phyloP scores from a whole-genome alignment of 2,113 vertebrate genomes.

The Pandion haliaetus region DNA sequence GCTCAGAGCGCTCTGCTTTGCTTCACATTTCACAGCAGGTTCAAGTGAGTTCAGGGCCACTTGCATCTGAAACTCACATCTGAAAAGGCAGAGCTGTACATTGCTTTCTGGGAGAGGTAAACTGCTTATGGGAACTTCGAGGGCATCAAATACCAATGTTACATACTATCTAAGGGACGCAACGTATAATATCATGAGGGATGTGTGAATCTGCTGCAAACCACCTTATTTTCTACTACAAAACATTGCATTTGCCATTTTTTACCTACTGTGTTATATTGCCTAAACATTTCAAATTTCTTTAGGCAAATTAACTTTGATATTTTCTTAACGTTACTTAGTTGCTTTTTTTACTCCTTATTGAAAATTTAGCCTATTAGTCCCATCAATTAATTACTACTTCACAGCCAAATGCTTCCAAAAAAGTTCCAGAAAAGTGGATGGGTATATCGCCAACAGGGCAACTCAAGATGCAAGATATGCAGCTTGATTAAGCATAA shows the following conservation, averaged over 20 bases:
- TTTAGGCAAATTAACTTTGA: not conserved
- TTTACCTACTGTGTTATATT: not conserved
- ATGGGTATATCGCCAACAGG: not conserved
- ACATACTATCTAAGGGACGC: not conserved
- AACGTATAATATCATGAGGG: not conserved
- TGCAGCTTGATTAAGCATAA: not conserved
- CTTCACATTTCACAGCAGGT: not conserved
- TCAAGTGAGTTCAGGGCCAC: not conserved
- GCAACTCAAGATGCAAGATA: not conserved
- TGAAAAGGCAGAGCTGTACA: not conserved
- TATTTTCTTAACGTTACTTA: not conserved
- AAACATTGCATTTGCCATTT: not conserved
- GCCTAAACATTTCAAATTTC: not conserved
- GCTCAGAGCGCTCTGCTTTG: not conserved
- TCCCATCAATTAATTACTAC: not conserved
- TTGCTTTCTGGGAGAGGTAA: not conserved
- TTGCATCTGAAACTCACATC: not conserved
- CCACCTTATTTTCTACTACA: not conserved
- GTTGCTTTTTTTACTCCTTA: not conserved
- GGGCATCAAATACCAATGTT: not conserved
- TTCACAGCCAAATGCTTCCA: not conserved
- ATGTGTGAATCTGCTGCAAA: not conserved
- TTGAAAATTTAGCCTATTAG: not conserved
- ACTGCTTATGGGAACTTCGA: not conserved
- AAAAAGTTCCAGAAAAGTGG: not conserved